These are phyloP conservation scores for Astyanax mexicanus DNA, from an alignment of 2,797 vertebrate species.

Conservation along the genomic window DNA sequence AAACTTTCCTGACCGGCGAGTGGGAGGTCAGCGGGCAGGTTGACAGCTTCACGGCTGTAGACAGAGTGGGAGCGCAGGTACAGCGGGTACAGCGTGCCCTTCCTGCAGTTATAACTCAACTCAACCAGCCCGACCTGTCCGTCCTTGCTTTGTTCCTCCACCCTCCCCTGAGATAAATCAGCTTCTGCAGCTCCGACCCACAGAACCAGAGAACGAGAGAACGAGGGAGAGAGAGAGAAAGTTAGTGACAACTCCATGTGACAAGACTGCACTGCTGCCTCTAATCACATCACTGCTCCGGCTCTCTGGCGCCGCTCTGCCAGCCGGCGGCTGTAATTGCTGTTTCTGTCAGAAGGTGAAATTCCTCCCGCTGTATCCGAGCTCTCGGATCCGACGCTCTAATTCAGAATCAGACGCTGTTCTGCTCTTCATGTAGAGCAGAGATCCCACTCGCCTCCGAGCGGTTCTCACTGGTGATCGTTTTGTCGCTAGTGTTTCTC, in stretches of 20 bases:
- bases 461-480: too few species aligned
- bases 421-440: slow-evolving; percentile 15
- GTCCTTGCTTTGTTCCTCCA: slow-evolving; percentile 36
- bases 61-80: slow-evolving; percentile 5
- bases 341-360: slow-evolving; percentile 49
- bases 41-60: slow-evolving; percentile 16
- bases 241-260: slow-evolving; percentile 26
- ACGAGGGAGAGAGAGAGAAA: slow-evolving; percentile 12
- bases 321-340: slow-evolving; percentile 52
- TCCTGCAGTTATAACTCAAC: slow-evolving; percentile 40
- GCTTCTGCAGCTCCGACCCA: not conserved
- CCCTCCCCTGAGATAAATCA: slow-evolving; percentile 42
- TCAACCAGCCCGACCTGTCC: slow-evolving; percentile 44
- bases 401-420: slow-evolving; percentile 38
- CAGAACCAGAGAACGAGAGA: not conserved
- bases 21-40: not conserved
- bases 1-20: slow-evolving; percentile 18
- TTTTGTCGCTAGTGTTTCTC: too few species aligned
- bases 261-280: slow-evolving; percentile 50
- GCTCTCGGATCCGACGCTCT: slow-evolving; percentile 24
- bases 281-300: slow-evolving; percentile 53
- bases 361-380: slow-evolving; percentile 40
- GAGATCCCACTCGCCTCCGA: too few species aligned
- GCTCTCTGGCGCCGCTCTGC: slow-evolving; percentile 32
- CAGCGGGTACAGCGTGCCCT: not conserved